Base-by-base conservation (phyloP, 2,797 vertebrate genomes). In the Heliangelus exortis region DNA sequence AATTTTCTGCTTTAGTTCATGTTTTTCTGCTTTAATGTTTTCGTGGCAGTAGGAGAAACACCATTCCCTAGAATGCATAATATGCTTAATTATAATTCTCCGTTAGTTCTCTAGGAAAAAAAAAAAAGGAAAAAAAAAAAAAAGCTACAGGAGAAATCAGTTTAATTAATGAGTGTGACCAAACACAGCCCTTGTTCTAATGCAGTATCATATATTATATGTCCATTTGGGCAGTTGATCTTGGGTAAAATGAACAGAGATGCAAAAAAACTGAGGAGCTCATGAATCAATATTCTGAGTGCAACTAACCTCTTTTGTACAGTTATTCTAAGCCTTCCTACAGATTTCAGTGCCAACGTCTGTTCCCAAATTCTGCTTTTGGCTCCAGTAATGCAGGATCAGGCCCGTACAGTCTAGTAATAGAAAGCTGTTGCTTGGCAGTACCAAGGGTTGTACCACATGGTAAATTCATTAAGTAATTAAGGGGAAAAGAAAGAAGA, bases 91-190 rank as follows among this genome's bases (percentile, higher is more conserved):
- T 96, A 96, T 92, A 57, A 96, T 96, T 95, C 95, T 78, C 15
- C 0, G 28, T 95, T 93, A 92, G 93, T 94, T 95, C 92, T 94
- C 93, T 20, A 94, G 84, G 61, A 90, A 82, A 93, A 86, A 76
- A 86, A 76, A 69, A 41, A 41, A 14, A 41, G 13, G 15, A 41
- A 41, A 90, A 29, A 53, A 53, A 82, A 89, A 48, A 43, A n/a
- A 18, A 15, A 33, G 7, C 63, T 90, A 93, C 63, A 89, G 81
- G 90, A 95, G 79, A 93, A 95, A 96, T 95, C 86, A 93, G 93
- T 95, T 92, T 95, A 96, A 96, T 96, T 96, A 96, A 95, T 92
- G 93, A 96, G 80, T 65, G 83, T 71, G 90, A 92, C 93, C 94
- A 95, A 95, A 89, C 51, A 84, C 93, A 92, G 90, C 84, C 90